Evolutionary conservation across 2,888 invertebrate species (phyloP), one percentile per base, ranked within the genome.

Genomic region (Cheilosia pagana): DNA sequence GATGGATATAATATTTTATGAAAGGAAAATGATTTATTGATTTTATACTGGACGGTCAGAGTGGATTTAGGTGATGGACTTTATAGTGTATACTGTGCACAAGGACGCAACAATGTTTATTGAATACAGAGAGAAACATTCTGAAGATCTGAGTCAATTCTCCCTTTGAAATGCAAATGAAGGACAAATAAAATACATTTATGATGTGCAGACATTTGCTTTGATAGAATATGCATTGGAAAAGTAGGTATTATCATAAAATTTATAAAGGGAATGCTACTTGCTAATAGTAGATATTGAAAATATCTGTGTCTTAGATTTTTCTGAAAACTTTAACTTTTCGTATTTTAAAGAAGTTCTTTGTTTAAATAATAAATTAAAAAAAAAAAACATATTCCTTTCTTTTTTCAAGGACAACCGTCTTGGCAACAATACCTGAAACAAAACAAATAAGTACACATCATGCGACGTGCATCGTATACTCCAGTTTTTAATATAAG

Each of bases 391-490:
- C 28, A 8, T 28, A 8, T 28, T 28, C 28, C 28, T 16, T 10
- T 28, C 12, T n/a, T 60, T 21, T 48, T 48, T 65, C 31, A 48
- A 59, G 74, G 83, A 83, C 83, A 83, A 83, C 79, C 78, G 70
- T 63, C 45, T 79, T 65, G 52, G 52, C 65, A 53, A 35, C 52
- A 43, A 12, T 16, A 41, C 21, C 62, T 71, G 53, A 78, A 72
- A n/a, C 3, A 31, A 23, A 50, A 23, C 31, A 12, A 43, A 63
- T 55, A 21, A 68, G 43, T 8, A 74, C 48, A 74, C 55, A 78
- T 35, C 70, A 94, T 95, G 95, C 94, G 95, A 92, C 94, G 95
- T 88, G 94, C 95, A 88, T 95, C 95, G 79, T 94, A 94, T 92
- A 94, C 94, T 79, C 93, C 93, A 76, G 93, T 95, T 85, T 91